These are phyloP conservation scores for Hecatera dysodea DNA, from an alignment of 2,888 invertebrate species.

Conservation along the genomic window DNA sequence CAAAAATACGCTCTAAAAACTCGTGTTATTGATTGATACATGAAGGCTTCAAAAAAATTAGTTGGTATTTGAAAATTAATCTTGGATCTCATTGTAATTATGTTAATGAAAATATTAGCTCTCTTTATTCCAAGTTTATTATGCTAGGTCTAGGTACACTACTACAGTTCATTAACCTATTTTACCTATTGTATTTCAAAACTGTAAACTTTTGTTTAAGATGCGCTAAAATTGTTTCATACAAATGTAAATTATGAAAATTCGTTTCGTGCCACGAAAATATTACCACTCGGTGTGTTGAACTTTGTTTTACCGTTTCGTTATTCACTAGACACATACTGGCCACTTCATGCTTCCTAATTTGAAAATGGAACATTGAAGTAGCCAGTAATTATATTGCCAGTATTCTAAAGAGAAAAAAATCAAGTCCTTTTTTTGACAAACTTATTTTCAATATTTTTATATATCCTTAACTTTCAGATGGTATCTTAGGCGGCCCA, in stretches of 20 bases:
- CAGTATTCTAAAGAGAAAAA: no score
- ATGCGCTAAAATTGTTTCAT: neutral
- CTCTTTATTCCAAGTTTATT: neutral
- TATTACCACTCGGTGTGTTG: neutral
- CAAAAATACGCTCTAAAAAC: no score
- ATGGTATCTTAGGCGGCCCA: no score
- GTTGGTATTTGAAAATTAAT: no score
- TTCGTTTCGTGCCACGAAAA: slow-evolving; percentile 2
- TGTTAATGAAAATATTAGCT: neutral
- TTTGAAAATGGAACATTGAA: no score
- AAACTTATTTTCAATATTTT: no score
- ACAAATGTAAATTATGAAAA: slow-evolving; percentile 10
- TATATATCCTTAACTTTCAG: no score
- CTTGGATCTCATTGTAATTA: neutral
- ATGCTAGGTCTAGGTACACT: neutral
- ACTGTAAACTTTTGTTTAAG: neutral
- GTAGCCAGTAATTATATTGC: no score
- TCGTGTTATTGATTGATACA: no score
- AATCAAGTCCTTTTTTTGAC: no score
- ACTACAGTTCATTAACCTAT: neutral
- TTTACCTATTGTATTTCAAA: neutral
- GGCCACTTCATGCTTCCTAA: neutral
- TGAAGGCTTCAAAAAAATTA: no score
- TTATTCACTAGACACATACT: neutral
- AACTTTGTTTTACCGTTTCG: neutral